A percentile compares a stretch with the other conserved stretches of the same genome.
Evolutionary conservation across 1,140 invertebrate species (phyloP).

Genomic region (Battus philenor): DNA sequence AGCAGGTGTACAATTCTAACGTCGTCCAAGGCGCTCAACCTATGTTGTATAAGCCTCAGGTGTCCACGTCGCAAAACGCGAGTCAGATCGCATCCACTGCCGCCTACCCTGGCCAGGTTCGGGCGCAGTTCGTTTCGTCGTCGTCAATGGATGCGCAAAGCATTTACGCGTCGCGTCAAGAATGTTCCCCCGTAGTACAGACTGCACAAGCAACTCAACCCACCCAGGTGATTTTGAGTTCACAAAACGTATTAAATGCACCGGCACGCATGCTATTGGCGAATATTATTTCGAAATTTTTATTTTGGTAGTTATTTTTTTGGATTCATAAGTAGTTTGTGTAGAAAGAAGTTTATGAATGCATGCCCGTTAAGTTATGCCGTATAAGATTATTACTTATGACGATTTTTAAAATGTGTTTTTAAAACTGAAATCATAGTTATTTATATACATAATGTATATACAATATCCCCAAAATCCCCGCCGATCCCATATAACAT

Average conservation of each 20-base stretch:
- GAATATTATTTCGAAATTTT: neutral
- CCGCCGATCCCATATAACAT: neutral
- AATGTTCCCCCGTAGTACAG: conserved; percentile 27
- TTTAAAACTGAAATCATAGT: neutral
- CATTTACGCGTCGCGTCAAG: conserved; percentile 31
- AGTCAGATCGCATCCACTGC: conserved; percentile 23
- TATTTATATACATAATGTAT: conserved; percentile 6
- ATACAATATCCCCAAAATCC: conserved; percentile 1
- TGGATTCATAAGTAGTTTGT: conserved; percentile 8
- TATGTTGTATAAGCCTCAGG: conserved; percentile 38
- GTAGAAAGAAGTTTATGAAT: conserved; percentile 10
- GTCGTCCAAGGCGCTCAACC: conserved; percentile 32
- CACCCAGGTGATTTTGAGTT: conserved; percentile 32
- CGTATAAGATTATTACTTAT: neutral
- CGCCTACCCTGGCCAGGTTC: conserved; percentile 8
- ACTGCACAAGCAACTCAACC: conserved; percentile 5
- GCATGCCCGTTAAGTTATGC: conserved; percentile 8
- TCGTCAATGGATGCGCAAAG: conserved; percentile 27
- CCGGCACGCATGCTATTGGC: conserved; percentile 14
- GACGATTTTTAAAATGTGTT: too few relatives aligned
- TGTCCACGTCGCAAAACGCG: conserved; percentile 25
- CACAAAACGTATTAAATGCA: conserved; percentile 8
- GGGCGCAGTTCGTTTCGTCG: conserved; percentile 28
- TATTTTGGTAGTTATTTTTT: conserved; percentile 7
- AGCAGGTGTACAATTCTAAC: conserved; percentile 23